Evolutionary conservation across 2,888 invertebrate genomes (phyloP).

Genomic region (Conus canariensis): DNA sequence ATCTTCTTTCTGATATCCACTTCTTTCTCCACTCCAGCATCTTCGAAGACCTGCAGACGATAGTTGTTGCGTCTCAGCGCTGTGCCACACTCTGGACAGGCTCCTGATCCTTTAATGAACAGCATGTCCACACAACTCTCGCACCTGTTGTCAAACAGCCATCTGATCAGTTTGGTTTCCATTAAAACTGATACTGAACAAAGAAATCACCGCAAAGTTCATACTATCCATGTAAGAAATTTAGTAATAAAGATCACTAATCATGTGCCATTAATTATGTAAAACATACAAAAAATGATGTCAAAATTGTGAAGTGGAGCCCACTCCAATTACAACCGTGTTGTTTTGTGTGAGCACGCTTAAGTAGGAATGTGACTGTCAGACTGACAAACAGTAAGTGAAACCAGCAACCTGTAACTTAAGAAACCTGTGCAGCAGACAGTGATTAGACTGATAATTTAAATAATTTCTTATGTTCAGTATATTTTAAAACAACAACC

Average conservation of each 20-base stretch:
- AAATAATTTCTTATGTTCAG: not conserved
- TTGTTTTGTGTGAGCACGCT: no score
- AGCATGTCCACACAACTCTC: slow-evolving; percentile 97
- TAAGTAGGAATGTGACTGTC: no score
- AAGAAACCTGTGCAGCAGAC: not conserved
- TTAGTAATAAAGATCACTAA: no score
- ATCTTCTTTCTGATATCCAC: slow-evolving; percentile 95
- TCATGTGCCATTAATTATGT: no score
- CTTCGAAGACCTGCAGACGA: slow-evolving; percentile 96
- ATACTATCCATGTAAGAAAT: no score
- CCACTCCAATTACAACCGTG: no score
- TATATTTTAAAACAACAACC: no score
- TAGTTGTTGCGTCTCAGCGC: slow-evolving; percentile 93
- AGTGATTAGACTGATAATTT: not conserved
- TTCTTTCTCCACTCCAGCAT: slow-evolving; percentile 97
- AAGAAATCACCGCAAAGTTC: not conserved
- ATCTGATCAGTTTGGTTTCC: not conserved
- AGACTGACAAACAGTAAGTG: no score
- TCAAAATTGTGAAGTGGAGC: no score
- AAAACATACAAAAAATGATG: no score
- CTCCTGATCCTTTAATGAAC: slow-evolving; percentile 95
- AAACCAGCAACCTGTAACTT: no score
- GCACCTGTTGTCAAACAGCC: slow-evolving; percentile 81
- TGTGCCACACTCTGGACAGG: slow-evolving; percentile 95
- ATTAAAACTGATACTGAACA: not conserved